phyloP scores from a whole-genome alignment of 2,797 vertebrate genomes.

The Siniperca undulata region DNA sequence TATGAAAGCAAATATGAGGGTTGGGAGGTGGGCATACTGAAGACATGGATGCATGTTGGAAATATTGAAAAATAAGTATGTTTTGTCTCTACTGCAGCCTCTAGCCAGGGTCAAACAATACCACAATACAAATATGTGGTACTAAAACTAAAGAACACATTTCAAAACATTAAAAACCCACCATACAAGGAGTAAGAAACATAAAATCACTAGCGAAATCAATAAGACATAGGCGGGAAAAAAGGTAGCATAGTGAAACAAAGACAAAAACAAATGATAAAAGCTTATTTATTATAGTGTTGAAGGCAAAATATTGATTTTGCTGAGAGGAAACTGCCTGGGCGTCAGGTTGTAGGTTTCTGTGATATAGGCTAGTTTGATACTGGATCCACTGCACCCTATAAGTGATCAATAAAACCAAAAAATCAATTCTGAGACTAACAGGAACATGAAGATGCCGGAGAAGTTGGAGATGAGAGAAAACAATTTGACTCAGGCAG shows the following conservation, averaged over 20 bases:
- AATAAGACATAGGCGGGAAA: background rate
- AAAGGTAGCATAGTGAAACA: background rate
- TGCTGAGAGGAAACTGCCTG: background rate
- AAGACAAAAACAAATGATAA: background rate
- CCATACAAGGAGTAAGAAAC: background rate
- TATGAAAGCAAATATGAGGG: constrained; percentile 2
- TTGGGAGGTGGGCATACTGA: background rate
- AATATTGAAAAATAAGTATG: background rate
- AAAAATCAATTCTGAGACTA: background rate
- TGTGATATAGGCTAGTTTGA: background rate
- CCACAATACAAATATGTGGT: background rate
- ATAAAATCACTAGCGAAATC: background rate
- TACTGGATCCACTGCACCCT: background rate
- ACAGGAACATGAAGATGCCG: constrained; percentile 6
- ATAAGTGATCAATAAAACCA: constrained; percentile 20
- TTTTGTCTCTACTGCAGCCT: background rate
- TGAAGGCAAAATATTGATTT: background rate
- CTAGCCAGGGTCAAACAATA: background rate
- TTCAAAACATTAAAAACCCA: background rate
- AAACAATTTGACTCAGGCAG: background rate
- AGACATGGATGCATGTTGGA: too few relatives aligned
- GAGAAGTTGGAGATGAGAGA: background rate
- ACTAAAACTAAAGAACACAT: background rate
- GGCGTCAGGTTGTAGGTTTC: background rate
- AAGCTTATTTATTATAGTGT: too few relatives aligned